Conservation (phyloP, 1,140 invertebrate species). For the Drosophila subobscura region DNA sequence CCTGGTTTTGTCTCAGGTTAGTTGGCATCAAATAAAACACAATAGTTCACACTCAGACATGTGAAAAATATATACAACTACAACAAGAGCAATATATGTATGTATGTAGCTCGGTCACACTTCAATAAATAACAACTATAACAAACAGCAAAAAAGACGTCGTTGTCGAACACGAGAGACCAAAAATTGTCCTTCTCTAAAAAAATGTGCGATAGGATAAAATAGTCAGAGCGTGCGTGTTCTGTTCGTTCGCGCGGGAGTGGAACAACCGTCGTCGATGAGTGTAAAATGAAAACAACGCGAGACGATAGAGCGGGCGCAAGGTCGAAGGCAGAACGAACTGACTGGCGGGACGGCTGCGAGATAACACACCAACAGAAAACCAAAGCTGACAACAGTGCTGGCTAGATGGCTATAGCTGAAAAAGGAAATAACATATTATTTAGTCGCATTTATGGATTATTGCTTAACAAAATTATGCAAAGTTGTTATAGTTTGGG, state of each 20-base stretch:
- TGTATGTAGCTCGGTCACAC: slow-evolving; percentile 5
- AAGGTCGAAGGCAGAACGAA: slow-evolving; percentile 11
- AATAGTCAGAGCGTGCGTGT: slow-evolving; percentile 2
- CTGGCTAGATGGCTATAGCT: slow-evolving; percentile 19
- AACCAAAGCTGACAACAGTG: background rate
- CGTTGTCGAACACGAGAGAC: too few species aligned
- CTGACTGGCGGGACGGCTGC: slow-evolving; percentile 20
- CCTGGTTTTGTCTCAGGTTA: slow-evolving; percentile 10
- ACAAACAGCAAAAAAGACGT: too few species aligned
- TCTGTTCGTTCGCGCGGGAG: background rate
- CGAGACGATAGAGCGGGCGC: slow-evolving; percentile 59
- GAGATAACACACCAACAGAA: slow-evolving; percentile 45
- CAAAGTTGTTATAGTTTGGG: too few species aligned
- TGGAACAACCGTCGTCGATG: slow-evolving; percentile 56
- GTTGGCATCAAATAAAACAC: slow-evolving; percentile 8
- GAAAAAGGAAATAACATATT: background rate
- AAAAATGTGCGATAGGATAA: background rate
- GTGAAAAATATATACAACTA: too few species aligned
- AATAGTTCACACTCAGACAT: slow-evolving; percentile 24
- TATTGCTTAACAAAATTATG: background rate
- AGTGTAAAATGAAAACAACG: slow-evolving; percentile 54
- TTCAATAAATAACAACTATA: too few species aligned
- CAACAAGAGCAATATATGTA: background rate
- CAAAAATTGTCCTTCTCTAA: too few species aligned
- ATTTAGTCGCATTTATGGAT: background rate